phyloP scores from a whole-genome alignment of 2,797 vertebrate genomes.

The Somateria mollissima region DNA sequence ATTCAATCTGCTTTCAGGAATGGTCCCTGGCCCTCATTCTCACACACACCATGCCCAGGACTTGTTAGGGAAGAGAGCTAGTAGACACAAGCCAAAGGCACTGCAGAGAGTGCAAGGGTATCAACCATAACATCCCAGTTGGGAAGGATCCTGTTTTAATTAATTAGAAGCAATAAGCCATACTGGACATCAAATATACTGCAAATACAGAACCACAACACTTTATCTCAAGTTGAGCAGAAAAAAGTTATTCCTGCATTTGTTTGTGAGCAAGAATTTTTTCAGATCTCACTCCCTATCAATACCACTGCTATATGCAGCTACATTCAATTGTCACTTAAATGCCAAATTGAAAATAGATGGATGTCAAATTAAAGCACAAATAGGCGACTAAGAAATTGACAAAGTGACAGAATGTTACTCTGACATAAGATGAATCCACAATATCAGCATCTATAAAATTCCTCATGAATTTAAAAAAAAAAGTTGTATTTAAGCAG shows the following conservation, averaged over 20 bases:
- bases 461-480: conserved; percentile 3
- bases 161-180: background rate
- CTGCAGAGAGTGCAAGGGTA: background rate
- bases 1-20: background rate
- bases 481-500: background rate
- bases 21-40: background rate
- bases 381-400: conserved; percentile 9
- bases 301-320: background rate
- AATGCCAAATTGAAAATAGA: background rate
- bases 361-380: conserved; percentile 24
- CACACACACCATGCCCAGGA: rapidly evolving
- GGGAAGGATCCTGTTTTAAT: background rate
- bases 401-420: conserved; percentile 28
- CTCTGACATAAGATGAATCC: background rate
- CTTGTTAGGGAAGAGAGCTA: background rate
- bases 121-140: background rate
- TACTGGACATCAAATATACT: background rate
- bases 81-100: background rate
- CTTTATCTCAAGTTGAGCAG: background rate
- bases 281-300: background rate
- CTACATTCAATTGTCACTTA: background rate
- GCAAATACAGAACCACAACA: background rate
- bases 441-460: conserved; percentile 6
- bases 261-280: conserved; percentile 22
- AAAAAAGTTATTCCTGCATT: conserved; percentile 5